These are phyloP conservation scores for Enteromius afrohamiltoni DNA, from an alignment of 2,797 vertebrate species.

Conservation along the genomic window DNA sequence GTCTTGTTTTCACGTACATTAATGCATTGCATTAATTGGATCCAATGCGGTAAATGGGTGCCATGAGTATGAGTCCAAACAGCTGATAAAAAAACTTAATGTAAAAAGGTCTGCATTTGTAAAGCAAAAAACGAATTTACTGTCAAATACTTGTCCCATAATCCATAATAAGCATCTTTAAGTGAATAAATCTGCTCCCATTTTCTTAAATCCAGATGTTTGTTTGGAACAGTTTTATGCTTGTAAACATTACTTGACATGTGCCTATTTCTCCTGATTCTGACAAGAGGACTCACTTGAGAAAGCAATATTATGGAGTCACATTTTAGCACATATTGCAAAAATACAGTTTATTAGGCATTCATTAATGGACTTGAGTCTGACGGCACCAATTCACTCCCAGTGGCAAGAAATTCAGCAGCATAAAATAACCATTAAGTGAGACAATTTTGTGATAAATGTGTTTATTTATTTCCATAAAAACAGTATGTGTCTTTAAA, in stretches of 20 bases:
- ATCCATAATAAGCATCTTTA: not conserved
- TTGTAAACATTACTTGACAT: not conserved
- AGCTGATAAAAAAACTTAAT: not conserved
- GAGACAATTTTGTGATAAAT: not conserved
- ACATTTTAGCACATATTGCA: not conserved
- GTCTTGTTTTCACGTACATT: conserved; percentile 6
- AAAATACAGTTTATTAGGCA: not conserved
- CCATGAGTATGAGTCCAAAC: not conserved
- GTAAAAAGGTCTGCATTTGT: too few species aligned
- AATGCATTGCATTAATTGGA: not conserved
- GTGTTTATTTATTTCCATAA: not conserved
- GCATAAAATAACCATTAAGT: not conserved
- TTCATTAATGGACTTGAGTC: not conserved
- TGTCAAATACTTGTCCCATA: not conserved
- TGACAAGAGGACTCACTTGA: not conserved
- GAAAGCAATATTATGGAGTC: not conserved
- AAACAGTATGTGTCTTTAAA: not conserved
- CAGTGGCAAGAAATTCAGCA: not conserved
- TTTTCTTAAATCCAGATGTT: not conserved
- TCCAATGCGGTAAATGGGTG: not conserved
- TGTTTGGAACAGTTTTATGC: not conserved
- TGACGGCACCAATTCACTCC: not conserved
- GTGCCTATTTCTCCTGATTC: not conserved
- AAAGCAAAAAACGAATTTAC: not conserved
- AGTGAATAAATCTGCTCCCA: not conserved